These are phyloP conservation scores for Allacma fusca DNA, from an alignment of 2,888 invertebrate species.

Conservation along the genomic window DNA sequence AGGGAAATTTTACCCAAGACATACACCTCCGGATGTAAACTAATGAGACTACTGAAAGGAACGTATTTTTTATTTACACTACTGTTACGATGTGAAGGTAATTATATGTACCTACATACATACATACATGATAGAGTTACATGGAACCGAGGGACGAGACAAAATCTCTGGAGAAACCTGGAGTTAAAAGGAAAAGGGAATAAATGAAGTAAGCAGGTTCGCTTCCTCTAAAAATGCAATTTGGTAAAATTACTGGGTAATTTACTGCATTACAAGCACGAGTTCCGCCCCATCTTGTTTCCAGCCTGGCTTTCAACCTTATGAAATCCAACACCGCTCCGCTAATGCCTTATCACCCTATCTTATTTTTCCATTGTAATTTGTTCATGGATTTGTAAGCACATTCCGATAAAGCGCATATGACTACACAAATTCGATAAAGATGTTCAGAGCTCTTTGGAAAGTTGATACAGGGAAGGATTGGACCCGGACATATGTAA, in stretches of 20 bases:
- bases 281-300: constrained; percentile 17
- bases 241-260: constrained; percentile 21
- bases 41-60: no score
- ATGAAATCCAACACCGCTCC: constrained; percentile 21
- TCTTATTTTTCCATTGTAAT: constrained; percentile 5
- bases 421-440: constrained; percentile 10
- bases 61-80: no score
- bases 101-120: no score
- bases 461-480: no score
- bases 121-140: no score
- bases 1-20: no score
- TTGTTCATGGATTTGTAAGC: constrained; percentile 7
- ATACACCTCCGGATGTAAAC: not conserved
- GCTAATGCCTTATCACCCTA: not conserved
- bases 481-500: no score
- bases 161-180: not conserved
- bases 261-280: constrained; percentile 23
- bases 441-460: not conserved
- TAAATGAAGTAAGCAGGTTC: constrained; percentile 16
- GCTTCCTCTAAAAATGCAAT: constrained; percentile 24
- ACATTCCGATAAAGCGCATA: not conserved
- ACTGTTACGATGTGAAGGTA: no score
- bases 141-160: not conserved
- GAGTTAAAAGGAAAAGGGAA: not conserved
- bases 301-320: constrained; percentile 18